Conservation (phyloP, 2,797 vertebrate species). For the Sparidentex hasta region DNA sequence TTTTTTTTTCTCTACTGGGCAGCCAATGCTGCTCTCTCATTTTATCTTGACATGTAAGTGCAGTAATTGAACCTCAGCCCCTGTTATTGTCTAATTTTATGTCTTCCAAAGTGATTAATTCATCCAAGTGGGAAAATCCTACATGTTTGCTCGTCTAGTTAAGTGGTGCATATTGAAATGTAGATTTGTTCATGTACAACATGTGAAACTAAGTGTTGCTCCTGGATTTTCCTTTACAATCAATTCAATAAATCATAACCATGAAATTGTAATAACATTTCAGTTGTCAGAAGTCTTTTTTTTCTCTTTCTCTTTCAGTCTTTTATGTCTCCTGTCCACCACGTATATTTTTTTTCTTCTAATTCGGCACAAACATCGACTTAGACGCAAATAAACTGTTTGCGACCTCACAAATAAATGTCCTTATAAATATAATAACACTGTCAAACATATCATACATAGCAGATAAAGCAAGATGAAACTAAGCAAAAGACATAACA, state of each 20-base stretch:
- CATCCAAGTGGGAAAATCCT: constrained; percentile 16
- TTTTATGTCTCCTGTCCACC: not conserved
- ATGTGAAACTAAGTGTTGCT: constrained; percentile 20
- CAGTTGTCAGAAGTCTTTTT: not conserved
- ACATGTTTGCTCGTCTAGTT: constrained; percentile 23
- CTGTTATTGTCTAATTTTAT: constrained; percentile 13
- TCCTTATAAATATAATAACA: too few species aligned
- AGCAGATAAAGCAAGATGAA: too few species aligned
- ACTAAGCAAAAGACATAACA: too few species aligned
- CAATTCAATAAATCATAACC: constrained; percentile 38
- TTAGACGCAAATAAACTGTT: too few species aligned
- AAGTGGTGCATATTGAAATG: constrained; percentile 2
- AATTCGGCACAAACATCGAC: too few species aligned
- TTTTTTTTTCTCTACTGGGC: not conserved
- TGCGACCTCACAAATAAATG: too few species aligned
- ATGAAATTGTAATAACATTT: constrained; percentile 36
- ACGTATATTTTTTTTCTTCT: too few species aligned
- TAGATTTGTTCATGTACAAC: constrained; percentile 27
- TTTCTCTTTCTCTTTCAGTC: not conserved
- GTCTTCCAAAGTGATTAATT: constrained; percentile 21
- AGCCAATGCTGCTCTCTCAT: not conserved
- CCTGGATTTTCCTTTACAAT: constrained; percentile 27
- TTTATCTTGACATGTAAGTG: constrained; percentile 3
- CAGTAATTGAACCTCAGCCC: not conserved
- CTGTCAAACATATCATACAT: too few species aligned